These are phyloP conservation scores for Rhodinocichla rosea DNA, from an alignment of 2,113 vertebrate genomes.

Conservation along the genomic window DNA sequence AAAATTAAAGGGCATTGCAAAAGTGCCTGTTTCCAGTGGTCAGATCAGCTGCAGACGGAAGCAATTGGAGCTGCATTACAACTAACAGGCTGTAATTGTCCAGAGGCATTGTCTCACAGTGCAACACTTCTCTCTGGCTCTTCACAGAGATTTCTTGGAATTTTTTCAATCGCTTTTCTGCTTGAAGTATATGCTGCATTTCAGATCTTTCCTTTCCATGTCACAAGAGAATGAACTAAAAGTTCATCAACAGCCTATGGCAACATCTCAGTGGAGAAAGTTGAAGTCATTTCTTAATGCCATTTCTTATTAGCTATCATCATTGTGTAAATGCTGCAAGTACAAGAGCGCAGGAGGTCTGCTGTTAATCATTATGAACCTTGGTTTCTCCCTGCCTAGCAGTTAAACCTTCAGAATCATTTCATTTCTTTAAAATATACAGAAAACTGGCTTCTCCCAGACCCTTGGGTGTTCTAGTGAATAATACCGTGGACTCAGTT, in stretches of 20 bases:
- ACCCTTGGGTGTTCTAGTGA: conserved; percentile 17
- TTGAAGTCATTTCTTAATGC: conserved; percentile 53
- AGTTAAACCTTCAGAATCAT: conserved; percentile 41
- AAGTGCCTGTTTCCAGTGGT: conserved; percentile 19
- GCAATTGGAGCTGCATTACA: conserved; percentile 39
- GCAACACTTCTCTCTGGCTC: neutral
- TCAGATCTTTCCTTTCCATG: neutral
- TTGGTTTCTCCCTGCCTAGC: conserved; percentile 19
- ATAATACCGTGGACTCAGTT: neutral
- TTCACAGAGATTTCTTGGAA: conserved; percentile 35
- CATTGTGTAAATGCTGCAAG: conserved; percentile 32
- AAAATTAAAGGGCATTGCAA: conserved; percentile 50
- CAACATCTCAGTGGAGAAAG: conserved; percentile 50
- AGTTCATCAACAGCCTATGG: conserved; percentile 62
- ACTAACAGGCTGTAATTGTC: conserved; percentile 31
- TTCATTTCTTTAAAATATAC: conserved; percentile 36
- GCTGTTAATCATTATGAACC: conserved; percentile 30
- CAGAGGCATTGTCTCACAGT: neutral
- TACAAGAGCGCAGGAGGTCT: conserved; percentile 20
- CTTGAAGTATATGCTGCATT: conserved; percentile 11
- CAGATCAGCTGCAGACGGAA: conserved; percentile 52
- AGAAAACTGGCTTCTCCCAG: neutral
- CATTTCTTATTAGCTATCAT: conserved; percentile 58
- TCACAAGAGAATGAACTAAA: conserved; percentile 5
- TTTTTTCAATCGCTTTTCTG: conserved; percentile 19